phyloP scores from a whole-genome alignment of 35 echinoderm and acorn worm species.

The Eucidaris tribuloides region DNA sequence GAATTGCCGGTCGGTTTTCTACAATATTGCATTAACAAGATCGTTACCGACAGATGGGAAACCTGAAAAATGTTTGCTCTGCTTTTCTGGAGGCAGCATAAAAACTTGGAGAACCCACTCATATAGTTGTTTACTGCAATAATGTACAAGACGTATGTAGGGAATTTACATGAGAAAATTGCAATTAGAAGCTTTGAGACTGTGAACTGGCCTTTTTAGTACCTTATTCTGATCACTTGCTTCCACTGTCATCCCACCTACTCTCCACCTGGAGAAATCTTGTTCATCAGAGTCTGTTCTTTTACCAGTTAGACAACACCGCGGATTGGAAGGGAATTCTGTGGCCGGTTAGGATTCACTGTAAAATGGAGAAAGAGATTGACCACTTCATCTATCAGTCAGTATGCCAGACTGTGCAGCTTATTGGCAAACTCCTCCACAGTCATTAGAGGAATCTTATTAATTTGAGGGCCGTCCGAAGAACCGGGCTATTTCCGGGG shows the following conservation, averaged over 20 bases:
- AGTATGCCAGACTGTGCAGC: constrained; percentile 91
- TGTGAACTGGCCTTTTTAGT: neutral
- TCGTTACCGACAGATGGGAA: too few relatives aligned
- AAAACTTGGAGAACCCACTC: too few relatives aligned
- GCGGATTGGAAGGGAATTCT: constrained; percentile 90
- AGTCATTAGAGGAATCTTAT: constrained; percentile 95
- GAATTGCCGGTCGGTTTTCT: too few relatives aligned
- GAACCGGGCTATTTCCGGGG: constrained; percentile 80
- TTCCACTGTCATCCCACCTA: constrained; percentile 94
- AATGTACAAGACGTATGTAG: too few relatives aligned
- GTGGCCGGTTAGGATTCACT: constrained; percentile 86
- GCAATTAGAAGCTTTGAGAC: too few relatives aligned
- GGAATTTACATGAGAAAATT: too few relatives aligned
- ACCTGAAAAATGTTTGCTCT: too few relatives aligned
- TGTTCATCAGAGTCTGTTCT: constrained; percentile 83
- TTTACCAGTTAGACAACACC: constrained; percentile 96
- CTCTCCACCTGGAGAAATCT: constrained; percentile 83
- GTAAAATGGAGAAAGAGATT: constrained; percentile 98
- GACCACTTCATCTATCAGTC: constrained; percentile 91
- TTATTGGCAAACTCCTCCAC: constrained; percentile 96
- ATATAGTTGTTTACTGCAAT: too few relatives aligned
- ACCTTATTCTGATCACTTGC: constrained; percentile 99
- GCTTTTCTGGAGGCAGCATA: too few relatives aligned
- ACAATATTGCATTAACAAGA: too few relatives aligned
- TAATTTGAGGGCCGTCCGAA: constrained; percentile 77